phyloP scores from a whole-genome alignment of 2,113 vertebrate species.

The Campylomormyrus numenius region DNA sequence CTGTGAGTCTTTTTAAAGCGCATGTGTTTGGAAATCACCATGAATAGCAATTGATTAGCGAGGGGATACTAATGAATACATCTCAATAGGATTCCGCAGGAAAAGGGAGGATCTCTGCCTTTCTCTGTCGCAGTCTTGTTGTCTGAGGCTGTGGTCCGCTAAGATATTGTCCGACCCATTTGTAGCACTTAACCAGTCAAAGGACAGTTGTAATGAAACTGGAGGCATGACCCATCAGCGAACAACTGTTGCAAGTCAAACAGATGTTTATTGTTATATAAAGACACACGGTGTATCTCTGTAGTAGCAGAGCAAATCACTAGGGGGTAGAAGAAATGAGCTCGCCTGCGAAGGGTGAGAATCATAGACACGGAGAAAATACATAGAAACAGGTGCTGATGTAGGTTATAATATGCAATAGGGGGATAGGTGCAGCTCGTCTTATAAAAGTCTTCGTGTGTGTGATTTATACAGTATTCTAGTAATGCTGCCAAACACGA shows the following conservation, averaged over 20 bases:
- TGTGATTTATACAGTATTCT: neutral
- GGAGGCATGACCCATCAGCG: slow-evolving; percentile 13
- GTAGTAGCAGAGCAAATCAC: neutral
- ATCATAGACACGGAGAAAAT: neutral
- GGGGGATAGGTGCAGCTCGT: neutral
- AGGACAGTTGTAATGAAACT: slow-evolving; percentile 27
- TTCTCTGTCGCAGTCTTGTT: slow-evolving; percentile 19
- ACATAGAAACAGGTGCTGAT: neutral
- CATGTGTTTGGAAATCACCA: slow-evolving; percentile 40
- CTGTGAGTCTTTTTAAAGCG: slow-evolving; percentile 47
- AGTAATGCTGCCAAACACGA: neutral
- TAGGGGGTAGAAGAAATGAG: neutral
- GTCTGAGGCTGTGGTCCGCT: slow-evolving; percentile 18
- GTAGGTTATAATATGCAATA: neutral
- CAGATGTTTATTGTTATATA: slow-evolving; percentile 40
- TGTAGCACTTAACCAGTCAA: slow-evolving; percentile 47
- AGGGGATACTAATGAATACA: slow-evolving; percentile 62
- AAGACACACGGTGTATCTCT: neutral
- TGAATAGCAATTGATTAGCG: slow-evolving; percentile 67
- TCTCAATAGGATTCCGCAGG: slow-evolving; percentile 53
- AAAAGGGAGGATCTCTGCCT: slow-evolving; percentile 43
- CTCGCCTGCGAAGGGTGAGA: neutral
- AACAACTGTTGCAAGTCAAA: slow-evolving; percentile 59
- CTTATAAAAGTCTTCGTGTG: neutral
- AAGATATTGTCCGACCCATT: slow-evolving; percentile 46